Conservation (phyloP, 2,113 vertebrate genomes). For the Thunnus thynnus region DNA sequence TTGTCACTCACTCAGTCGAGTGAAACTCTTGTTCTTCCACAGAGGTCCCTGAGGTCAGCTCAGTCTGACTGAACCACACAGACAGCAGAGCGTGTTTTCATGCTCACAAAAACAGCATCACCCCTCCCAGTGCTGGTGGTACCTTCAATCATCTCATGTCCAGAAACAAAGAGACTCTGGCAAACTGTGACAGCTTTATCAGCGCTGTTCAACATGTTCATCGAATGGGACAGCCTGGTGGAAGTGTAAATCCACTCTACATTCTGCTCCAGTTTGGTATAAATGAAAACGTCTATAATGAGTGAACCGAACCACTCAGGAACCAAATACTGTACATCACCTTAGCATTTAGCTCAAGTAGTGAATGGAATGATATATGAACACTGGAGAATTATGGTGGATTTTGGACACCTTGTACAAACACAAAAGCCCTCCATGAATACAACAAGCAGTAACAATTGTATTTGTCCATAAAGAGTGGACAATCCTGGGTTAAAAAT, state of each 20-base stretch:
- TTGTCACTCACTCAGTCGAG: neutral
- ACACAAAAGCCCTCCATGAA: neutral
- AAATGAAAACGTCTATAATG: slow-evolving; percentile 43
- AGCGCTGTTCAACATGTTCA: slow-evolving; percentile 42
- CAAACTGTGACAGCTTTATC: slow-evolving; percentile 43
- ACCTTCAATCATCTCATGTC: slow-evolving; percentile 7
- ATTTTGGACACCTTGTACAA: neutral
- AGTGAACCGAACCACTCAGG: slow-evolving; percentile 4
- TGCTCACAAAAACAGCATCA: no score
- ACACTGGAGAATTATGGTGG: neutral
- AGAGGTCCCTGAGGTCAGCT: slow-evolving; percentile 12
- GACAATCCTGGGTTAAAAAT: slow-evolving; percentile 13
- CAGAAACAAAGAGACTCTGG: slow-evolving; percentile 30
- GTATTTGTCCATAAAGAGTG: neutral
- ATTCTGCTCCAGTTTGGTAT: slow-evolving; percentile 22
- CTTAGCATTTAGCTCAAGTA: neutral
- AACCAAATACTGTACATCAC: neutral
- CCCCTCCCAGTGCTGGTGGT: no score
- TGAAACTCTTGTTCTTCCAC: neutral
- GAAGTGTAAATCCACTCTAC: slow-evolving; percentile 45
- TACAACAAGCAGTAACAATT: neutral
- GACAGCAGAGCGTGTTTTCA: neutral
- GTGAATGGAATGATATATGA: neutral
- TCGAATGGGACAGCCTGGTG: slow-evolving; percentile 37
- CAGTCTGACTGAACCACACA: neutral